A percentile compares a stretch with the other conserved stretches of the same genome.
phyloP scores from a whole-genome alignment of 2,888 invertebrate genomes.

The Clusia tigrina region DNA sequence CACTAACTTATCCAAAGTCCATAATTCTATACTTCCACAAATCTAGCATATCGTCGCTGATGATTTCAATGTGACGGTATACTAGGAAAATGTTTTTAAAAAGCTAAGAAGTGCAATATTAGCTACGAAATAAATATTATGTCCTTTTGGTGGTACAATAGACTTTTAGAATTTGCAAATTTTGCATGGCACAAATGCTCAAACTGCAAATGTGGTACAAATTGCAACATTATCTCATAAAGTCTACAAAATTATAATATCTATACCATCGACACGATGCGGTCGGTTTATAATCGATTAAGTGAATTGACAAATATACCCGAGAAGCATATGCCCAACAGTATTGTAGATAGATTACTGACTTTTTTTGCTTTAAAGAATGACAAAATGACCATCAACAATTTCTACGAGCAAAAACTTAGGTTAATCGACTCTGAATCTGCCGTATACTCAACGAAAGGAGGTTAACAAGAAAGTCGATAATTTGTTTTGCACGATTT shows the following conservation, averaged over 20 bases:
- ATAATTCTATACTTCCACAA: slow-evolving; percentile 3
- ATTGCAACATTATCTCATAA: neutral
- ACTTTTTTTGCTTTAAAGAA: slow-evolving; percentile 10
- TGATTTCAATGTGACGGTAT: slow-evolving; percentile 14
- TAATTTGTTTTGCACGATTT: slow-evolving; percentile 9
- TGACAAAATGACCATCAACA: slow-evolving; percentile 2
- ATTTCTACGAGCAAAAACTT: slow-evolving; percentile 22
- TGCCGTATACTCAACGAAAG: slow-evolving; percentile 16
- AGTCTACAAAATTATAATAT: slow-evolving; percentile 2
- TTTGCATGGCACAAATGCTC: slow-evolving; percentile 10
- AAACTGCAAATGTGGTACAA: neutral
- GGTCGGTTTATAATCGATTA: neutral
- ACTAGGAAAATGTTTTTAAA: slow-evolving; percentile 18
- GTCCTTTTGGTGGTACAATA: neutral
- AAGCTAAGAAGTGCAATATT: slow-evolving; percentile 16
- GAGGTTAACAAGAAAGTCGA: slow-evolving; percentile 22
- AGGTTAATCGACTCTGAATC: slow-evolving; percentile 19
- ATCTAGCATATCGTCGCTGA: neutral
- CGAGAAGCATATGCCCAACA: neutral
- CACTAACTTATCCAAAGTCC: neutral
- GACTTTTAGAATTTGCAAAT: neutral
- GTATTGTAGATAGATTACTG: neutral
- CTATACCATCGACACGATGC: slow-evolving; percentile 6
- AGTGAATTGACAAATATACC: neutral
- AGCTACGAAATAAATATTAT: slow-evolving; percentile 10